Conservation (phyloP, 2,797 vertebrate genomes). For the Pagetopsis macropterus region DNA sequence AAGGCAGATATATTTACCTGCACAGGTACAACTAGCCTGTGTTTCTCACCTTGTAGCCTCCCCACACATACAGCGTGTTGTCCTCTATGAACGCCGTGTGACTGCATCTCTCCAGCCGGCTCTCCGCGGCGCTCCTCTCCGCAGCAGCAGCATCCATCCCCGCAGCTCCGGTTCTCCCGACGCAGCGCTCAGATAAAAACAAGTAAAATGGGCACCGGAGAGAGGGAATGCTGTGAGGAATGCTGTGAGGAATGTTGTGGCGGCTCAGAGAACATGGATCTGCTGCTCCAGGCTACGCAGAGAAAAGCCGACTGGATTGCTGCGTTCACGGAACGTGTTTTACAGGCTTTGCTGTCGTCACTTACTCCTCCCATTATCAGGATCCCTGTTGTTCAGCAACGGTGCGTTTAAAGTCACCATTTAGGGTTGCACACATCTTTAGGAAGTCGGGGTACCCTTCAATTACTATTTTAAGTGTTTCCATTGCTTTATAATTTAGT, state of each 20-base stretch:
- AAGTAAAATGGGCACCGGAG: not conserved
- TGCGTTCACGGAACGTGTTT: slow-evolving; percentile 51
- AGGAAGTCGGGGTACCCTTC: not conserved
- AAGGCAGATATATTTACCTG: not conserved
- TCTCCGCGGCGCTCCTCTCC: not conserved
- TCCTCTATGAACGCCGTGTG: slow-evolving; percentile 89
- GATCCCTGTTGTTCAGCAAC: not conserved
- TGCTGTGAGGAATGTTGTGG: not conserved
- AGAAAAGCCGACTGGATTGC: not conserved
- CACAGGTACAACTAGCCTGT: not conserved
- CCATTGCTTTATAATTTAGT: not conserved
- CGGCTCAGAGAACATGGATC: not conserved
- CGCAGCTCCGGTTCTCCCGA: not conserved
- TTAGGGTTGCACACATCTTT: not conserved
- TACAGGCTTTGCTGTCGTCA: slow-evolving; percentile 43
- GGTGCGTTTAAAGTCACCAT: not conserved
- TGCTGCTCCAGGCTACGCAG: not conserved
- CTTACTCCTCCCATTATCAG: slow-evolving; percentile 64
- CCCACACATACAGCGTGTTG: slow-evolving; percentile 90
- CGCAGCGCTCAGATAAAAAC: slow-evolving; percentile 19
- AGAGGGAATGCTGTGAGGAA: not conserved
- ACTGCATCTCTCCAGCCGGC: slow-evolving; percentile 87
- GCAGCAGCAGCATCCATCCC: slow-evolving; percentile 55
- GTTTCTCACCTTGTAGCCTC: slow-evolving; percentile 90
- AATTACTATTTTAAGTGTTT: not conserved